A percentile compares a stretch with the other conserved stretches of the same genome.
These are phyloP conservation scores for Diarsia rubi DNA, from an alignment of 2,888 invertebrate species.

Conservation along the genomic window DNA sequence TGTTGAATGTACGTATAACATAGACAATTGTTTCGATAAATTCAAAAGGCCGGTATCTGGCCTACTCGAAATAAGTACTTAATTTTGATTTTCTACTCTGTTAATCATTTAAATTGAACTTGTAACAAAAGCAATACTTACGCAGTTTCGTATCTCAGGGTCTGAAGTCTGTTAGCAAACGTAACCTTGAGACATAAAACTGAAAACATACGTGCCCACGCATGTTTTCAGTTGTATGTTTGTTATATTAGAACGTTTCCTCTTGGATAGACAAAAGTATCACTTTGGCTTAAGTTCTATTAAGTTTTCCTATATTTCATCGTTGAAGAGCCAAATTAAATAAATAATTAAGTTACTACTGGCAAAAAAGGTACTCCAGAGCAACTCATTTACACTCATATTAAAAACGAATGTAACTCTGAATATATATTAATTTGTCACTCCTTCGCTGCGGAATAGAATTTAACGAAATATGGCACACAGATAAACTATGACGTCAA, in stretches of 20 bases:
- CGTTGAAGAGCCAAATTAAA: no score
- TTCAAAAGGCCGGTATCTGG: no score
- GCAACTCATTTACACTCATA: neutral
- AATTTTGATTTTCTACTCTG: no score
- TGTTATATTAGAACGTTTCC: neutral
- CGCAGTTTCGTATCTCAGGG: slow-evolving; percentile 6
- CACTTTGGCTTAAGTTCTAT: no score
- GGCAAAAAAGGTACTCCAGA: neutral
- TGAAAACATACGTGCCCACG: slow-evolving; percentile 41
- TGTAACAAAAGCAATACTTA: neutral
- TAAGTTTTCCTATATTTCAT: no score
- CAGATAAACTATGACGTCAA: neutral
- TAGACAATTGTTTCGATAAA: neutral
- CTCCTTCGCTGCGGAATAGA: neutral
- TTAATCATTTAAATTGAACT: neutral
- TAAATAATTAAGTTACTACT: no score
- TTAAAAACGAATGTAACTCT: neutral
- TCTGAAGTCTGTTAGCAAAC: slow-evolving; percentile 6
- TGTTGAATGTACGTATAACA: neutral
- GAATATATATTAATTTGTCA: neutral
- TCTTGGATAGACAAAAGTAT: neutral
- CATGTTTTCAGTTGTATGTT: no score
- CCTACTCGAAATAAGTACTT: no score
- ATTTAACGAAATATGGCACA: neutral
- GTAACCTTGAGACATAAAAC: slow-evolving; percentile 14